Evolutionary conservation across 1,140 invertebrate species (phyloP).

Genomic region (Mercenaria mercenaria): DNA sequence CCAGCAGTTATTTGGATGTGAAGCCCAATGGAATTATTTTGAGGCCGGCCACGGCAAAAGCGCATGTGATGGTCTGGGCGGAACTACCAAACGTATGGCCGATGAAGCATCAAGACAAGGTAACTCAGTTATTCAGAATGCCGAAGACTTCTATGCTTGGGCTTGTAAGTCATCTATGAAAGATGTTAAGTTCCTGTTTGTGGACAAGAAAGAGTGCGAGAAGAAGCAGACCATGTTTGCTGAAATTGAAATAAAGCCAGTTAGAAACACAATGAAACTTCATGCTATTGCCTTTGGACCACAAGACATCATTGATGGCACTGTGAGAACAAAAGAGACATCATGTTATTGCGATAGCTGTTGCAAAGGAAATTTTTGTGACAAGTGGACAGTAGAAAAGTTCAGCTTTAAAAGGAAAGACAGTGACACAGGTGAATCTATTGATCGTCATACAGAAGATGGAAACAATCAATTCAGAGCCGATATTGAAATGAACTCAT

Average conservation of each 20-base stretch:
- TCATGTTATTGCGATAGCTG: constrained; percentile 52
- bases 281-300: constrained; percentile 30
- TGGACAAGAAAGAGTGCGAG: not conserved
- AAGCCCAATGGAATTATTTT: constrained; percentile 60
- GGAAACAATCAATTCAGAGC: not conserved
- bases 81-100: constrained; percentile 50
- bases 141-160: constrained; percentile 49
- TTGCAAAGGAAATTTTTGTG: constrained; percentile 1
- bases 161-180: not conserved
- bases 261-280: constrained; percentile 56
- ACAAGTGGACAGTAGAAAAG: not conserved
- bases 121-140: constrained; percentile 56
- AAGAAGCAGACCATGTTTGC: not conserved
- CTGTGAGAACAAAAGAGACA: not conserved
- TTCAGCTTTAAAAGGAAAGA: not conserved
- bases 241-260: not conserved
- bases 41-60: constrained; percentile 68
- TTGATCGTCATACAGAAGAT: not conserved
- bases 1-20: not conserved
- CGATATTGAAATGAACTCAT: not conserved
- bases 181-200: constrained; percentile 46
- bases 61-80: constrained; percentile 51
- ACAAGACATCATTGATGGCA: too few species aligned
- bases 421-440: not conserved
- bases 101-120: constrained; percentile 49